phyloP scores from a whole-genome alignment of 2,888 invertebrate genomes.

The Eucera pruinosa region DNA sequence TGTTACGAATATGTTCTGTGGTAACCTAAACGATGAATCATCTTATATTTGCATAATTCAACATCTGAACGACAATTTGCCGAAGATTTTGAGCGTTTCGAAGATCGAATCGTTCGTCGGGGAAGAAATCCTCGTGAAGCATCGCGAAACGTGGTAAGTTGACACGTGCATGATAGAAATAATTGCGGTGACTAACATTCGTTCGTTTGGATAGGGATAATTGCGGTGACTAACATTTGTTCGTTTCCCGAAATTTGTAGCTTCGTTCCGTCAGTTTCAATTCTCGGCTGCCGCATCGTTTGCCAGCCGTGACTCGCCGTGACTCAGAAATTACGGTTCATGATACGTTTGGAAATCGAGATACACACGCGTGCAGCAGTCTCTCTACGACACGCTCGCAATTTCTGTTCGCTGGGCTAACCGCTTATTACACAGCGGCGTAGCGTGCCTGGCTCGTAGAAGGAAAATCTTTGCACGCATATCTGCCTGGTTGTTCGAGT shows the following conservation, averaged over 20 bases:
- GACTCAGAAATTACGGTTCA: conserved; percentile 56
- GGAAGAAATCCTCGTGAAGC: background rate
- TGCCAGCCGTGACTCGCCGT: conserved; percentile 33
- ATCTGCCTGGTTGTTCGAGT: background rate
- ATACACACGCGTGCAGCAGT: conserved; percentile 29
- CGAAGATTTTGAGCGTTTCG: too few species aligned
- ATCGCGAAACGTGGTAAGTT: background rate
- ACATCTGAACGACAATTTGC: too few species aligned
- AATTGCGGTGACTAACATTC: background rate
- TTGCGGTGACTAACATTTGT: background rate
- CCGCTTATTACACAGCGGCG: conserved; percentile 30
- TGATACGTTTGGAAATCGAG: conserved; percentile 45
- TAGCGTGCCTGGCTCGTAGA: conserved; percentile 38
- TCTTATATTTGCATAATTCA: too few species aligned
- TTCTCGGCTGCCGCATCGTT: conserved; percentile 16
- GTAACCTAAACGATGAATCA: too few species aligned
- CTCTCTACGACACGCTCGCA: conserved; percentile 39
- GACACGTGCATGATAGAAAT: conserved; percentile 2
- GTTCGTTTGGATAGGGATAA: too few species aligned
- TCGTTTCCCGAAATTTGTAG: background rate
- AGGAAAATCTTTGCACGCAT: conserved; percentile 48
- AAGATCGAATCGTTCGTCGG: background rate
- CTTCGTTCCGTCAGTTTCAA: conserved; percentile 42
- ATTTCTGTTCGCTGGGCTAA: conserved; percentile 43
- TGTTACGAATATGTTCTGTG: too few species aligned